Percentiles rank a stretch among this genome's conserved stretches.
Evolutionary conservation across 1,140 invertebrate species (phyloP).

Genomic region (Drosophila tsacasi): DNA sequence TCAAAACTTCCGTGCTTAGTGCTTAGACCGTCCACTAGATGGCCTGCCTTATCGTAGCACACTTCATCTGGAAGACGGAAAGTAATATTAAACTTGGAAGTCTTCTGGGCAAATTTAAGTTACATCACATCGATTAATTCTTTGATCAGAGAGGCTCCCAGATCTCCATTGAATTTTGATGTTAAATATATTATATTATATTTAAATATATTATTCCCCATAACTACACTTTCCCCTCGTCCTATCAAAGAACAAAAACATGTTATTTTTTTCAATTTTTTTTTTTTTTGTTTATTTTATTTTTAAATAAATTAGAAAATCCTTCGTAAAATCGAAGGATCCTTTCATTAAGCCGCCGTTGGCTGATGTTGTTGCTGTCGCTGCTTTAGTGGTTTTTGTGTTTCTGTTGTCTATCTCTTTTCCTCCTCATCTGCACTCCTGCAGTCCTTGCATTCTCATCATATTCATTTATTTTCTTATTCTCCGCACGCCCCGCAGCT

Average conservation of each 20-base stretch:
- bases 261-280: conserved; percentile 47
- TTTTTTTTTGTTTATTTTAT: conserved; percentile 69
- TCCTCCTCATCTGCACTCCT: conserved; percentile 4
- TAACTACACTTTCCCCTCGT: not conserved
- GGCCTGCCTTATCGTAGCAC: not conserved
- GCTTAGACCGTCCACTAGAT: no score
- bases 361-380: conserved; percentile 44
- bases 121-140: not conserved
- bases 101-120: not conserved
- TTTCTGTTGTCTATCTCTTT: conserved; percentile 39
- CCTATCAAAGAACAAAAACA: conserved; percentile 4
- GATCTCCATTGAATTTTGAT: not conserved
- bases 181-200: no score
- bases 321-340: conserved; percentile 85
- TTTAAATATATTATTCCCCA: not conserved
- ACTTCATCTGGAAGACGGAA: not conserved
- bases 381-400: conserved; percentile 35
- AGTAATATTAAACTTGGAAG: not conserved
- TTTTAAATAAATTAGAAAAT: conserved; percentile 84
- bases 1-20: no score
- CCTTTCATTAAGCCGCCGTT: conserved; percentile 29
- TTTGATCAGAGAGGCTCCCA: not conserved
- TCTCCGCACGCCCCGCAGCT: conserved; percentile 57
- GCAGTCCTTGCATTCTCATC: conserved; percentile 40
- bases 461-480: conserved; percentile 9